Evolutionary conservation across 2,113 vertebrate species (phyloP), one percentile per base, ranked within the genome.

Genomic region (Dolichallabes microphthalmus): DNA sequence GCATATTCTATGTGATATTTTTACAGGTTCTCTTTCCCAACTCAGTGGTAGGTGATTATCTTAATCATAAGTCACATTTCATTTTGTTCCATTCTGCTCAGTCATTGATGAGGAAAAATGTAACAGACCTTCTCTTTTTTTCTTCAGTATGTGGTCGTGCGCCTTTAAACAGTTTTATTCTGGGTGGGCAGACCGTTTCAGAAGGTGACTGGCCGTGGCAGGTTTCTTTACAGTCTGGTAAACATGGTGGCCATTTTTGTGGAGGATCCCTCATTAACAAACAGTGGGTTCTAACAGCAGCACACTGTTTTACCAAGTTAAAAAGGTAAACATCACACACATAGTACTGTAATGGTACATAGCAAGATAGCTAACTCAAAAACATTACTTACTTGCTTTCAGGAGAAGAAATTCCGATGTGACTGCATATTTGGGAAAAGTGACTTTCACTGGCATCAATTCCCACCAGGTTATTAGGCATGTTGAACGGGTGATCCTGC

Each of bases 321-420:
- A 45, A 4, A 15, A 81, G 58, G 83, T 87, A 39, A 35, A 57
- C 8, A 15, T 79, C 27, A n/a, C 39, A 32, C 64, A 73, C 22
- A 9, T 20, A 27, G 52, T 7, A 14, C 35, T 61, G 60, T 94
- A 57, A 93, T 93, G 76, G 19, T 4, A 52, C 22, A 6, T 4
- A 25, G 2, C 92, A 52, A 17, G 25, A 75, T 25, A 30, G n/a
- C 1, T 2, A 27, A 50, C 39, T 27, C 20, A 57, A 66, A 3
- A 6, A 69, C 55, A 32, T 32, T 11, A 35, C n/a, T n/a, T 39
- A 58, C 15, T 75, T 60, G 35, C 55, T 14, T 81, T 14, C 3
- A 90, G 30, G 4, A 0, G 9, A 0, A 2, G 0, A 0, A 0
- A 13, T 30, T 7, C 11, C n/a, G n/a, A n/a, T 35, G 17, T 86